A percentile compares a stretch with the other conserved stretches of the same genome.
Evolutionary conservation across 1,140 invertebrate genomes (phyloP).

Genomic region (Brachionus rubens): DNA sequence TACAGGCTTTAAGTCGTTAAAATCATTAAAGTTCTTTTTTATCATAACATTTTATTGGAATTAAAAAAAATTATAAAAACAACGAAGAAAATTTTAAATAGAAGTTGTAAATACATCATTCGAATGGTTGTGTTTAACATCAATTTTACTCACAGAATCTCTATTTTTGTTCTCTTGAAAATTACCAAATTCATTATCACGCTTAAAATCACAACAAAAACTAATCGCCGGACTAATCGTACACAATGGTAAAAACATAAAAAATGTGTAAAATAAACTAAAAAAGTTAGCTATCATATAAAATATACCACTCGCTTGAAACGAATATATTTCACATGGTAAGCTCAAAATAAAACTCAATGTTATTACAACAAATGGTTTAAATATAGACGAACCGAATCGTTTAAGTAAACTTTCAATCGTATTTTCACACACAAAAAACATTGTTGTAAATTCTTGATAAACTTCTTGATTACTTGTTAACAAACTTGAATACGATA

Average conservation of each 20-base stretch:
- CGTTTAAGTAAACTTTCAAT: slow-evolving; percentile 24
- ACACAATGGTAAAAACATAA: slow-evolving; percentile 14
- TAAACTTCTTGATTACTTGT: slow-evolving; percentile 14
- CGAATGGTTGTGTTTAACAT: neutral
- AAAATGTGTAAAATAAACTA: slow-evolving; percentile 37
- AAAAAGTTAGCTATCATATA: slow-evolving; percentile 6
- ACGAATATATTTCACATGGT: neutral
- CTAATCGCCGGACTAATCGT: neutral
- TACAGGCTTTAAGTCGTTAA: no score
- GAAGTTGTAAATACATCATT: slow-evolving; percentile 8
- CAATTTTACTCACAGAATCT: neutral
- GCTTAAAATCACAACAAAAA: slow-evolving; percentile 14
- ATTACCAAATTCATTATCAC: neutral
- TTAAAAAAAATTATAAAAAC: no score
- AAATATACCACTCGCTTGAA: slow-evolving; percentile 5
- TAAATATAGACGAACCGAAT: slow-evolving; percentile 22
- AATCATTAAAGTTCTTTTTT: no score
- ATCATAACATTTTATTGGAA: no score
- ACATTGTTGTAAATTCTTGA: slow-evolving; percentile 39
- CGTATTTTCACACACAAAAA: slow-evolving; percentile 34
- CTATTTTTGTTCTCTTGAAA: slow-evolving; percentile 3
- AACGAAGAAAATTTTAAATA: no score
- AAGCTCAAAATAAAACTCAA: neutral
- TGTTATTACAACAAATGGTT: neutral
- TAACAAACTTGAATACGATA: slow-evolving; percentile 7